Conservation (phyloP, 1,140 invertebrate species). For the Lordiphosa mommai region DNA sequence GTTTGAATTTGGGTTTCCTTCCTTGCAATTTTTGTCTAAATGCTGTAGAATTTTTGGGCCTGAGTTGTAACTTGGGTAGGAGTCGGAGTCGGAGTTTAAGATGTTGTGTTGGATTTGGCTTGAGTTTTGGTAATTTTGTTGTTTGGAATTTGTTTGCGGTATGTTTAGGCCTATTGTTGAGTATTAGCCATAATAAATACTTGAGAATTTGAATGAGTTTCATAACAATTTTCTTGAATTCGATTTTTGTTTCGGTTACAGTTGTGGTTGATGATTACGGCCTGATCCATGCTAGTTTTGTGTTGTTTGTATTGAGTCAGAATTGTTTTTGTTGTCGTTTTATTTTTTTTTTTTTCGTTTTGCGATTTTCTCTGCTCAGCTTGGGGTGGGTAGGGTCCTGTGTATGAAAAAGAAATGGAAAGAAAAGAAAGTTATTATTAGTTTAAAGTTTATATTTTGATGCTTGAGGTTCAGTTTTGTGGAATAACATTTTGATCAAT, state of each 20-base stretch:
- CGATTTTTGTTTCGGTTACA: slow-evolving; percentile 16
- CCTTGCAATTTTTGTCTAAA: slow-evolving; percentile 64
- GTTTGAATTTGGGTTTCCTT: slow-evolving; percentile 74
- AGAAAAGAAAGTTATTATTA: too few species aligned
- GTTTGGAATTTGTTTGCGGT: slow-evolving; percentile 48
- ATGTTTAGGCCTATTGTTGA: slow-evolving; percentile 12
- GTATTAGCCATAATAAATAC: slow-evolving; percentile 65
- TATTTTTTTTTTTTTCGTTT: background rate
- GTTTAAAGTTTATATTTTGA: too few species aligned
- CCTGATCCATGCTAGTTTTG: slow-evolving; percentile 58
- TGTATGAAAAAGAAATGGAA: too few species aligned
- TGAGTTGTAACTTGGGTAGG: slow-evolving; percentile 42
- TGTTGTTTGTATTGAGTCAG: too few species aligned
- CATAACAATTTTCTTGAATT: slow-evolving; percentile 62
- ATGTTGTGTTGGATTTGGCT: slow-evolving; percentile 20
- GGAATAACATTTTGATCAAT: too few species aligned
- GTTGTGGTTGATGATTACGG: slow-evolving; percentile 25
- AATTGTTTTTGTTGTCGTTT: background rate
- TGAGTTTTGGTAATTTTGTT: slow-evolving; percentile 21
- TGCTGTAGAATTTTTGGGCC: slow-evolving; percentile 58
- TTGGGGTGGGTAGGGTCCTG: slow-evolving; percentile 8
- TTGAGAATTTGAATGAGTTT: slow-evolving; percentile 72
- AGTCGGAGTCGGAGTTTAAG: slow-evolving; percentile 28
- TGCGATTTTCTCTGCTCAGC: background rate
- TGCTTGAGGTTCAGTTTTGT: too few species aligned